Evolutionary conservation across 2,888 invertebrate species (phyloP).

Genomic region (Drosophila antonietae): DNA sequence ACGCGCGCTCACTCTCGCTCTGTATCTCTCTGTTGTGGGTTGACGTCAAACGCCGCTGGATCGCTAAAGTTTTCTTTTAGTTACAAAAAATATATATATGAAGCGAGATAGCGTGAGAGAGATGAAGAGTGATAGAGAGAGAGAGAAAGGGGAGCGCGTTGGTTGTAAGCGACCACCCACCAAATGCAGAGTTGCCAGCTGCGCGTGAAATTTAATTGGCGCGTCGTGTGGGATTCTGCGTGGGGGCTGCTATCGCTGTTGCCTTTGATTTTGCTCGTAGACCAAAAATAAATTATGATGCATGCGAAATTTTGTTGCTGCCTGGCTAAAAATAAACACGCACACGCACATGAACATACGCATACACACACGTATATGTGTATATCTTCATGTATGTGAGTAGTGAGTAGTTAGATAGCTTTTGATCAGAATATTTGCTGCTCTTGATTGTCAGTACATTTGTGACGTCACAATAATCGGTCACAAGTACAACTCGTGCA

Average conservation of each 20-base stretch:
- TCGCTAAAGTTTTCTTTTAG: constrained; percentile 51
- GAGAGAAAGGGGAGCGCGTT: background rate
- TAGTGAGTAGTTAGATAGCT: constrained; percentile 2
- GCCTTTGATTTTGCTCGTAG: constrained; percentile 44
- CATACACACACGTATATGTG: background rate
- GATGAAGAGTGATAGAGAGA: background rate
- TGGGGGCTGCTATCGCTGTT: constrained; percentile 33
- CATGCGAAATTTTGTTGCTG: constrained; percentile 66
- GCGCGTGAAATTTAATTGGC: constrained; percentile 49
- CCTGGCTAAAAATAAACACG: constrained; percentile 61
- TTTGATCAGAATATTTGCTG: background rate
- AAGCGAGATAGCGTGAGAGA: background rate
- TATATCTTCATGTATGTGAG: background rate
- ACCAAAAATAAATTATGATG: constrained; percentile 76
- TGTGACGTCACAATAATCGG: constrained; percentile 61
- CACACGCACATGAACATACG: constrained; percentile 5
- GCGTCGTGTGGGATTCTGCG: constrained; percentile 45
- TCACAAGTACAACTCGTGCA: constrained; percentile 59
- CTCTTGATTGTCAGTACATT: constrained; percentile 25
- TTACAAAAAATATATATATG: constrained; percentile 7
- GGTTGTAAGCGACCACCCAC: constrained; percentile 52
- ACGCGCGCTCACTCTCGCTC: constrained; percentile 21
- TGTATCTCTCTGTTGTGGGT: constrained; percentile 11
- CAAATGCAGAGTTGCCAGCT: constrained; percentile 64
- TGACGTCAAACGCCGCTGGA: constrained; percentile 49